Base-by-base conservation (phyloP, 1,140 invertebrate genomes). In the Zaprionus africanus region DNA sequence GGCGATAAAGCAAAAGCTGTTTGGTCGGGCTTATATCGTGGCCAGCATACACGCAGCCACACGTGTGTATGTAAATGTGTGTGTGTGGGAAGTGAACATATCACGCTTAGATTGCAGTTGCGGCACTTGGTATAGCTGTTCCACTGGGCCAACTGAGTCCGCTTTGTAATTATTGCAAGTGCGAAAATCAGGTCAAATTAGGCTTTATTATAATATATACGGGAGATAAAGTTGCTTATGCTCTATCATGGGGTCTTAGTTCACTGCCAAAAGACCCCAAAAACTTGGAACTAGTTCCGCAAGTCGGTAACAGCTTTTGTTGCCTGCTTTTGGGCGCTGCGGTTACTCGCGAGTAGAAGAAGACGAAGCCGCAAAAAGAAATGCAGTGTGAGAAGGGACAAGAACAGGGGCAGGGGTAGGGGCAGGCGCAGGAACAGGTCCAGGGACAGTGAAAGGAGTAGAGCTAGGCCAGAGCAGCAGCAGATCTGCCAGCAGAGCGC, bases 1-100 rank as follows among this genome's bases (percentile, higher is more conserved):
- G 81, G 83, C 84, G 74, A 87, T 87, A 87, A 87, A 87, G 81
- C 88, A 88, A 87, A 88, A 83, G 84, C 81, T 78, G 78, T 78
- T 46, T 87, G 88, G 88, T 88, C 78, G 78, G 81, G 84, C 67
- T 87, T 90, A 87, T 84, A 78, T 64, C 71, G 64, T 70, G 61
- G 75, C 34, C 64, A 57, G 57, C 63, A 36, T 6, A 51, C 24
- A 43, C 43, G 61, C 31, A 41, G 13, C 12, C 12, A 15, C 9
- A 2, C 9, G 0, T 3, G 5, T 17, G 17, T 66, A 51, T 53
- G 61, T 69, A 22, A 22, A 60, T 85, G 79, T 56, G 68, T 82
- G 69, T 78, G 65, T 76, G 70, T 84, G 68, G 73, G 19, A 11
- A 24, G 17, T 51, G 19, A 9, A 51, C 24, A 51, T 51, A 51